Conservation (phyloP, 2,797 vertebrate species). For the Sylvilagus floridanus region DNA sequence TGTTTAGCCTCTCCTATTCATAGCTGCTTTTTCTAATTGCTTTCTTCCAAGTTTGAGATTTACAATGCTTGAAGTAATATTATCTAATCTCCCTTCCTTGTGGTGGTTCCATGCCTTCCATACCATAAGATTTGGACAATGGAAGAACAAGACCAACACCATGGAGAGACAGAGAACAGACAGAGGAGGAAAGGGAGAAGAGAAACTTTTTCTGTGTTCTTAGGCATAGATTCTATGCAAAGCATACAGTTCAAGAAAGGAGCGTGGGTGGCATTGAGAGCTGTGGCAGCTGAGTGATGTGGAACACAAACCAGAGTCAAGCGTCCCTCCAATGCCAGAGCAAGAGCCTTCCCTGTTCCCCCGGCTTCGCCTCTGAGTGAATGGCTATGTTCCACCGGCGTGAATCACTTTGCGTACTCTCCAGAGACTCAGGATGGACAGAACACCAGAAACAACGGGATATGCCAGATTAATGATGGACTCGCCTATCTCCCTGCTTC, state of each 20-base stretch:
- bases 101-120: neutral
- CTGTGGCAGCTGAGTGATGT: rapidly evolving
- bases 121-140: neutral
- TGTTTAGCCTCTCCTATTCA: neutral
- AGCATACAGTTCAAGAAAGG: neutral
- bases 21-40: neutral
- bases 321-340: neutral
- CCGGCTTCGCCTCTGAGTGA: neutral
- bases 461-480: neutral
- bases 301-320: neutral
- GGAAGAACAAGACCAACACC: neutral
- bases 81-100: neutral
- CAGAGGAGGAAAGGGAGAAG: neutral
- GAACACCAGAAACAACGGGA: neutral
- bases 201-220: neutral
- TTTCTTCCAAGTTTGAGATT: neutral
- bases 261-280: neutral
- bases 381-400: neutral
- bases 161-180: neutral
- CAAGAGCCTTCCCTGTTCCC: neutral
- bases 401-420: neutral
- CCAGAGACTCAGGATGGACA: neutral
- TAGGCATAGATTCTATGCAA: neutral
- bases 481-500: neutral
- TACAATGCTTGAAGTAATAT: neutral